A percentile compares a stretch with the other conserved stretches of the same genome.
Conservation (phyloP, 2,888 invertebrate genomes). For the Lasioglossum figueresi region DNA sequence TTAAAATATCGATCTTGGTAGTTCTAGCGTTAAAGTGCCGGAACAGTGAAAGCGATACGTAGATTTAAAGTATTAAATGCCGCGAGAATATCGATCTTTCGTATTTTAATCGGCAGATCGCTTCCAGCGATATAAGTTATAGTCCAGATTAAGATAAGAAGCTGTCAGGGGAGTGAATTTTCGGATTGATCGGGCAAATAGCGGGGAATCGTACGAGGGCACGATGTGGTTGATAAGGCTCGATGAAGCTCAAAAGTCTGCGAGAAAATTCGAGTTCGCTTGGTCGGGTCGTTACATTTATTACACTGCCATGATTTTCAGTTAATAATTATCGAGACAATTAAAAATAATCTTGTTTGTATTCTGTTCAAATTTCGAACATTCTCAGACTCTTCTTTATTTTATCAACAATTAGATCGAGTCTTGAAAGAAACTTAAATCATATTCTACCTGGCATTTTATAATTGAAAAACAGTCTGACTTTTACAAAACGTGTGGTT, state of each 20-base stretch:
- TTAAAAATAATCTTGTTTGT: background rate
- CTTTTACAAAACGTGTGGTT: background rate
- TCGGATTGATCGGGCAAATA: conserved; percentile 28
- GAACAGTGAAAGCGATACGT: background rate
- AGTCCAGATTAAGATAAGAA: conserved; percentile 45
- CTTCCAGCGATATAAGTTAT: conserved; percentile 12
- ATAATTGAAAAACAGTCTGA: background rate
- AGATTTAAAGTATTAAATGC: conserved; percentile 3
- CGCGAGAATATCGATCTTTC: conserved; percentile 32
- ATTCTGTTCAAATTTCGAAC: background rate
- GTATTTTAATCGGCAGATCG: conserved; percentile 20
- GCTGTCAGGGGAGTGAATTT: conserved; percentile 35
- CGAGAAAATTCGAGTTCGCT: background rate
- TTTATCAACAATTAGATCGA: too few species aligned
- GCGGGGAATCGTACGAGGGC: background rate
- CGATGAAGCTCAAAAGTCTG: background rate
- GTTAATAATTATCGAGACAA: background rate
- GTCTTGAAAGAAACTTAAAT: too few species aligned
- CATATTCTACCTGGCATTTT: too few species aligned
- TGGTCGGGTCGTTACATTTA: background rate
- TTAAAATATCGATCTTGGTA: background rate
- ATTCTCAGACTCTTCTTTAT: too few species aligned
- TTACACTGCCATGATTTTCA: background rate
- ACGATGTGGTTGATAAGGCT: background rate
- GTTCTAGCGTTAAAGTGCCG: background rate